These are phyloP conservation scores for Octonoba sinensis DNA, from an alignment of 2,888 invertebrate genomes.

Conservation along the genomic window DNA sequence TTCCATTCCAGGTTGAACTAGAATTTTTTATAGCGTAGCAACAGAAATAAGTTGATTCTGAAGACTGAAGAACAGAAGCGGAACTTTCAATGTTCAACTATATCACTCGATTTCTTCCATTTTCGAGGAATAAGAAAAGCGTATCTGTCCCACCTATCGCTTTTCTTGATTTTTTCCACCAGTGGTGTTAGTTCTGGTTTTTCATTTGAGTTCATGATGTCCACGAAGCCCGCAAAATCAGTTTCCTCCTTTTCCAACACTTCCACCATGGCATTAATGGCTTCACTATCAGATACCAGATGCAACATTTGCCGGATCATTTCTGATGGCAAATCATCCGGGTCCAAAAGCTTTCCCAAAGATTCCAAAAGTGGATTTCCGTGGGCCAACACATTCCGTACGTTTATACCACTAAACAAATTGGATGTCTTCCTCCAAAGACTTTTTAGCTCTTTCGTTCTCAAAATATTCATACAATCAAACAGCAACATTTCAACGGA, in stretches of 20 bases:
- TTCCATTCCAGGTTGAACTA: no score
- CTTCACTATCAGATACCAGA: background rate
- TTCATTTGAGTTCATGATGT: conserved; percentile 22
- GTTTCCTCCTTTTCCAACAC: background rate
- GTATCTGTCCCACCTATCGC: conserved; percentile 13
- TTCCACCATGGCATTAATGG: conserved; percentile 18
- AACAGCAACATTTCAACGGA: conserved; percentile 30
- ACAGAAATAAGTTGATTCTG: no score
- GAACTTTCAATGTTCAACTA: no score
- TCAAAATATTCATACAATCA: conserved; percentile 45
- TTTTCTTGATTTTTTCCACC: conserved; percentile 5
- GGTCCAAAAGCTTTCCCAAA: conserved; percentile 28
- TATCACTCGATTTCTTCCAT: no score
- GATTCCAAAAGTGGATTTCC: conserved; percentile 45
- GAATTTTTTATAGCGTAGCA: no score
- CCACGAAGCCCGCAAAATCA: background rate
- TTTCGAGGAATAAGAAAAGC: conserved; percentile 10
- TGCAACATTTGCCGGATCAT: conserved; percentile 12
- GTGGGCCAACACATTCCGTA: conserved; percentile 36
- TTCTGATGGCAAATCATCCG: conserved; percentile 33
- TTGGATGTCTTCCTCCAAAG: conserved; percentile 22
- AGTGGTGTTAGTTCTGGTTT: background rate
- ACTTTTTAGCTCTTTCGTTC: conserved; percentile 1
- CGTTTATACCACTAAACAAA: conserved; percentile 33
- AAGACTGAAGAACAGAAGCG: no score